Base-by-base conservation (phyloP, 1,140 invertebrate species). In the Bombus vancouverensis region DNA sequence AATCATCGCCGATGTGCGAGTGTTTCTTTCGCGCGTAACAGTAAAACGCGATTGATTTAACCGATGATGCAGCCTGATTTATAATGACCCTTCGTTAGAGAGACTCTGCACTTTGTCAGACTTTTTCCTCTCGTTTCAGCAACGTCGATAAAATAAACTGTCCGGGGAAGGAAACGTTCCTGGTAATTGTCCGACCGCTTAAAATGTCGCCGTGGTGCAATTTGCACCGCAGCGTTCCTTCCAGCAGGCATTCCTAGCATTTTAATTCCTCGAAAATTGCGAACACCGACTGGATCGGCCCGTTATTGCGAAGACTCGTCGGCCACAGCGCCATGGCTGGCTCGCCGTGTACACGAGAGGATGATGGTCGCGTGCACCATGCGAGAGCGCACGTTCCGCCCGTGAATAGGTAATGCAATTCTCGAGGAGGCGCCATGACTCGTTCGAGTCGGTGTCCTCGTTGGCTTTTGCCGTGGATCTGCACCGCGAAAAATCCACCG, bases 351-450 rank as follows among this genome's bases (percentile, higher is more conserved):
- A 22, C 47, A 39, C 15, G 15, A 18, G 18, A 57, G 34, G 28
- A 81, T 8, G 47, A 53, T 65, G 37, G 44, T 74, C 78, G 84
- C 79, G 71, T 81, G 84, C 78, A 81, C 34, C 25, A 25, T 62
- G n/a, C 44, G 28, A 59, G 83, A 79, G 77, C 75, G 32, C 68
- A 39, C 44, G 79, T 81, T 81, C 71, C 57, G n/a, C 28, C 47
- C 71, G 62, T 85, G 84, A 81, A 85, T 85, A 85, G 84, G 59
- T 81, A 85, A 85, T 88, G 87, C 79, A 28, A 81, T 76, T 87
- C 73, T 65, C 80, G 80, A 78, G 32, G 37, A 88, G 88, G 78
- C 83, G 87, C 87, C 84, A 85, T 76, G 87, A 83, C 84, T 89
- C 83, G 68, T 79, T 62, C 57, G 77, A 70, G 84, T 84, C 75